Percentiles rank a stretch among this genome's conserved stretches.
Evolutionary conservation across 2,888 invertebrate species (phyloP).

Genomic region (Apamea epomidion): DNA sequence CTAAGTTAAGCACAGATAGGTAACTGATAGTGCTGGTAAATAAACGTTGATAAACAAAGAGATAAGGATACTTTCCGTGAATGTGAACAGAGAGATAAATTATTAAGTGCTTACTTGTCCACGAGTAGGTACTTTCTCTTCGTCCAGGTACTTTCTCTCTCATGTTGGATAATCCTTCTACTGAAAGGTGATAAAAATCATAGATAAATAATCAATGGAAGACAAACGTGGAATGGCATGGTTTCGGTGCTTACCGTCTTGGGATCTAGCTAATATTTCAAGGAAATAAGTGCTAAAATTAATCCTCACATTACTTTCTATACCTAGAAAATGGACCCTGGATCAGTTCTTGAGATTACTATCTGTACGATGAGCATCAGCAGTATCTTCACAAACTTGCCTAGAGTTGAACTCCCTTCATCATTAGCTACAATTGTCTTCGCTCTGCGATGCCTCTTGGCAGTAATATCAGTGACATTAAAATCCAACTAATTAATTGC

Average conservation of each 20-base stretch:
- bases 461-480: background rate
- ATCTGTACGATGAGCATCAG: background rate
- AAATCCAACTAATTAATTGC: background rate
- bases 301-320: background rate
- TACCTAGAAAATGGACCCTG: background rate
- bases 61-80: conserved; percentile 1
- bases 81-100: background rate
- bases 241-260: background rate
- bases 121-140: no score
- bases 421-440: no score
- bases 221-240: no score
- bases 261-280: background rate
- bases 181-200: background rate
- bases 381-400: background rate
- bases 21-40: conserved; percentile 14
- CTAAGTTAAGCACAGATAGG: background rate
- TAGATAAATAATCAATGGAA: background rate
- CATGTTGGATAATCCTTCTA: background rate
- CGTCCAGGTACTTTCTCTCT: no score
- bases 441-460: background rate
- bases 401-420: background rate
- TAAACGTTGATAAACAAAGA: conserved; percentile 6
- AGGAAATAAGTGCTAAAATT: background rate
- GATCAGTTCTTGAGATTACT: background rate
- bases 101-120: background rate